Conservation (phyloP, 2,888 invertebrate genomes). For the Eristalis arbustorum region DNA sequence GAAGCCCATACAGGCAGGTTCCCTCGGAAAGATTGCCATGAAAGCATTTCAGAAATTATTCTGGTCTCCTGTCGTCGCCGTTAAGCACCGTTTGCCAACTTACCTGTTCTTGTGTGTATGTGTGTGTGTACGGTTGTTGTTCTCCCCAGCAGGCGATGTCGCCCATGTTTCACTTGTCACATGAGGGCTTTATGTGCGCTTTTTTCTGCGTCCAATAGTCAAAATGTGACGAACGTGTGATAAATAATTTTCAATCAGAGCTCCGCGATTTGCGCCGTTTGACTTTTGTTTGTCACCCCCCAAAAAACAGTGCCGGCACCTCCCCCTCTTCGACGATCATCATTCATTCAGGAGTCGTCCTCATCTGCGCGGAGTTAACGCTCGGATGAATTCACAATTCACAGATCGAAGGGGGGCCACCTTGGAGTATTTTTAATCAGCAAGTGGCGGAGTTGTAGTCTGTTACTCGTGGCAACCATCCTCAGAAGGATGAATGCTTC, state of each 20-base stretch:
- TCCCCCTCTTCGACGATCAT: slow-evolving; percentile 13
- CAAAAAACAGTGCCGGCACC: slow-evolving; percentile 39
- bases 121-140: neutral
- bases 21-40: slow-evolving; percentile 57
- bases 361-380: neutral
- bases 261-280: slow-evolving; percentile 31
- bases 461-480: slow-evolving; percentile 53
- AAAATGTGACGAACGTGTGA: slow-evolving; percentile 64
- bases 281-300: slow-evolving; percentile 51
- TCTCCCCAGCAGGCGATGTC: neutral
- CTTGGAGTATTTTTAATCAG: slow-evolving; percentile 58
- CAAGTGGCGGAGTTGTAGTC: slow-evolving; percentile 22
- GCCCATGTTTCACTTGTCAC: slow-evolving; percentile 58
- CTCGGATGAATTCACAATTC: neutral
- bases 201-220: slow-evolving; percentile 40
- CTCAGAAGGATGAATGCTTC: slow-evolving; percentile 45
- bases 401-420: slow-evolving; percentile 28
- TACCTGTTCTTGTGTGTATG: neutral
- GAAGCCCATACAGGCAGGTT: neutral
- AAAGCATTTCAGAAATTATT: slow-evolving; percentile 48
- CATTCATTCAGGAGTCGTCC: slow-evolving; percentile 57
- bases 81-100: slow-evolving; percentile 44
- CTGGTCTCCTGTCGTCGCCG: slow-evolving; percentile 34
- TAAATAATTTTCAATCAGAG: slow-evolving; percentile 68
- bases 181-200: neutral